These are phyloP conservation scores for Steatocranus sp. DNA, from an alignment of 2,797 vertebrate genomes.

Conservation along the genomic window DNA sequence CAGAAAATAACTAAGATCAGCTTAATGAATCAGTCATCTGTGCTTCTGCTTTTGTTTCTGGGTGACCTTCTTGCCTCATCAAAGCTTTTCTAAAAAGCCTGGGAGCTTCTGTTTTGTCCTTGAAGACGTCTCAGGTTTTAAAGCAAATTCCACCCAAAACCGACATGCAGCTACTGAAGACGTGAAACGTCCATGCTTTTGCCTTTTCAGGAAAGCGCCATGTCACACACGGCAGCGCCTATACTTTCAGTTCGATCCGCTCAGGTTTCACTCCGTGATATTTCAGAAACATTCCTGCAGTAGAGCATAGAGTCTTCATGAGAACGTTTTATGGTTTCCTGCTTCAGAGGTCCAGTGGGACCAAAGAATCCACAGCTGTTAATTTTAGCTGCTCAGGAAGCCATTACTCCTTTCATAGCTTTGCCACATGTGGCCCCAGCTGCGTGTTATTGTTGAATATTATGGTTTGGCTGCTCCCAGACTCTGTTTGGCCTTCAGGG, in stretches of 20 bases:
- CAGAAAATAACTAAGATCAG: not conserved
- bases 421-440: conserved; percentile 62
- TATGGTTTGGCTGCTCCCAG: conserved; percentile 35
- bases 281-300: not conserved
- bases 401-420: conserved; percentile 45
- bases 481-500: conserved; percentile 38
- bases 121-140: not conserved
- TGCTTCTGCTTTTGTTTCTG: not conserved
- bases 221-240: not conserved
- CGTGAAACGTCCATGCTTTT: not conserved
- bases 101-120: not conserved
- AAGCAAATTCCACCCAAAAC: not conserved
- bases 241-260: not conserved
- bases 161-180: not conserved
- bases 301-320: not conserved
- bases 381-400: conserved; percentile 62
- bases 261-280: not conserved
- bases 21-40: not conserved
- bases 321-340: conserved; percentile 49
- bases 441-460: conserved; percentile 56
- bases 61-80: not conserved
- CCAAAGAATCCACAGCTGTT: conserved; percentile 63
- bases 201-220: not conserved
- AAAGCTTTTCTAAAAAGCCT: not conserved
- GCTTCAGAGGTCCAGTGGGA: conserved; percentile 51